A percentile compares a stretch with the other conserved stretches of the same genome.
phyloP scores from a whole-genome alignment of 2,888 invertebrate genomes.

The Iphiclides podalirius region DNA sequence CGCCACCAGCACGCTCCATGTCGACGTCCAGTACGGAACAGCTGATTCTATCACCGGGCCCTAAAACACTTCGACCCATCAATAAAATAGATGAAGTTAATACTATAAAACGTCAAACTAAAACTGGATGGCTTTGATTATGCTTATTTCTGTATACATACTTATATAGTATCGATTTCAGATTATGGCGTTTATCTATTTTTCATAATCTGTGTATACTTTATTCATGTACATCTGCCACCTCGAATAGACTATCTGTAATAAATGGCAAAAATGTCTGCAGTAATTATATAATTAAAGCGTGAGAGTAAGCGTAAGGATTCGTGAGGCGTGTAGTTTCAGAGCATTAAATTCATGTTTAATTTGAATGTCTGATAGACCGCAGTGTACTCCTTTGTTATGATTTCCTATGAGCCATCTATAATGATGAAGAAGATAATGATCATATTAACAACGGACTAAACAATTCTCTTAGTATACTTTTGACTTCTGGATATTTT shows the following conservation, averaged over 20 bases:
- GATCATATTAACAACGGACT: too few species aligned
- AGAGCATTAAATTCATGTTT: conserved; percentile 73
- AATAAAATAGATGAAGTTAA: conserved; percentile 77
- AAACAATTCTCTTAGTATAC: too few species aligned
- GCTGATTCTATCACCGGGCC: conserved; percentile 66
- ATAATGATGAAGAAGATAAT: too few species aligned
- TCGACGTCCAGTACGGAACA: conserved; percentile 76
- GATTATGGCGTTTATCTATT: too few species aligned
- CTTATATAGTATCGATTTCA: not conserved
- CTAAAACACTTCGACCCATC: conserved; percentile 56
- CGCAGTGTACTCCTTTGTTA: conserved; percentile 28
- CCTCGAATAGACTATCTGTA: too few species aligned
- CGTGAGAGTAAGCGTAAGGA: too few species aligned
- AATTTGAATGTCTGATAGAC: conserved; percentile 70
- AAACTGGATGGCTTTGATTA: conserved; percentile 81
- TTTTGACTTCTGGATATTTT: too few species aligned
- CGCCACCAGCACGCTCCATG: conserved; percentile 36
- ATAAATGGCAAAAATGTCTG: too few species aligned
- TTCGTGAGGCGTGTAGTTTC: conserved; percentile 51
- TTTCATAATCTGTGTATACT: too few species aligned
- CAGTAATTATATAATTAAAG: too few species aligned
- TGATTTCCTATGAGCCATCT: not conserved
- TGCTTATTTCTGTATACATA: not conserved
- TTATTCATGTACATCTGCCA: not conserved
- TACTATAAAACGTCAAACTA: conserved; percentile 77